Conservation (phyloP, 2,797 vertebrate species). For the Glyptemys insculpta region DNA sequence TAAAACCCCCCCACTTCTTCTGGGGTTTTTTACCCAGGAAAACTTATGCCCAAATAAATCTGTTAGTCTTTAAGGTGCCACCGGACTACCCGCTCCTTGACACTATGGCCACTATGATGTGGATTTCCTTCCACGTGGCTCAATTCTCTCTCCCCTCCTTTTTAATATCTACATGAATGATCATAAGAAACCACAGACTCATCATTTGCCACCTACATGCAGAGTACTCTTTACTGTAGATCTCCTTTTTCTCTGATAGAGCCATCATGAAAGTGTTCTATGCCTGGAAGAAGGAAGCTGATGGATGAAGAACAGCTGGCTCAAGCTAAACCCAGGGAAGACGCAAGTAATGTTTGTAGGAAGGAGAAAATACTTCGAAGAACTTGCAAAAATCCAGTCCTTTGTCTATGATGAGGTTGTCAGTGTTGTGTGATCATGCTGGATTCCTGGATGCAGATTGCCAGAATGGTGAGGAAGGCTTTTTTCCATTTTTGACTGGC, state of each 20-base stretch:
- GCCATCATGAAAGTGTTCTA: neutral
- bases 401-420: neutral
- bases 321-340: conserved; percentile 19
- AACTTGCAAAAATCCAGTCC: conserved; percentile 7
- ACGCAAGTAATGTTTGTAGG: neutral
- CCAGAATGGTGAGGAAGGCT: neutral
- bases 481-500: too few species aligned
- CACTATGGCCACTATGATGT: neutral
- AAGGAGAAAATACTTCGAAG: neutral
- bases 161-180: neutral
- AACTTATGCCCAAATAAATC: too few species aligned
- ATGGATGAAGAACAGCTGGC: conserved; percentile 3
- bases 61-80: too few species aligned
- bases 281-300: neutral
- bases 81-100: neutral
- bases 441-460: neutral
- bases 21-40: too few species aligned
- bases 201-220: neutral
- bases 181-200: neutral
- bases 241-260: neutral
- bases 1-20: too few species aligned
- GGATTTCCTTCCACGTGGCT: neutral
- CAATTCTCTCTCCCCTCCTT: neutral
- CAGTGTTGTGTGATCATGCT: neutral
- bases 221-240: neutral